Conservation (phyloP, 2,797 vertebrate species). For the Muraenolepis orangiensis region DNA sequence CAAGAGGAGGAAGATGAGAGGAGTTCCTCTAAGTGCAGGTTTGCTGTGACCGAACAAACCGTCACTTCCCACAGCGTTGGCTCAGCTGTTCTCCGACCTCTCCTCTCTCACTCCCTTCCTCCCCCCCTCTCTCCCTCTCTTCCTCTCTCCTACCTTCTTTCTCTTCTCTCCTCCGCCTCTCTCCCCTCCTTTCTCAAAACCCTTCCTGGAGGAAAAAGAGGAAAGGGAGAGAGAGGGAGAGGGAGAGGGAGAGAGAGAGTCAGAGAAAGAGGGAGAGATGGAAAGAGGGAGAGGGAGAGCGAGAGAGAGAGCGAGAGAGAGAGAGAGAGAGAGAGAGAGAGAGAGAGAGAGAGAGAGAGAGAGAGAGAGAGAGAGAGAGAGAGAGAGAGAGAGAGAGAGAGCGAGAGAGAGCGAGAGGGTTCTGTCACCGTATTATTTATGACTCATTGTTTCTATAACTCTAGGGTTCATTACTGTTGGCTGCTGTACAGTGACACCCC, state of each 20-base stretch:
- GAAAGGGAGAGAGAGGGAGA: background rate
- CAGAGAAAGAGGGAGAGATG: slow-evolving; percentile 3
- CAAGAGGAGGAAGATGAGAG: slow-evolving; percentile 59
- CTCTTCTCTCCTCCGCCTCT: background rate
- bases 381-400: background rate
- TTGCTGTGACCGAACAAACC: slow-evolving; percentile 55
- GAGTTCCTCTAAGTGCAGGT: slow-evolving; percentile 39
- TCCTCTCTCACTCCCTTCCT: slow-evolving; percentile 17
- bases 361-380: background rate
- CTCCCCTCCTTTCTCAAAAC: background rate
- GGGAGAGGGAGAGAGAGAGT: background rate
- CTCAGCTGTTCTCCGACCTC: slow-evolving; percentile 26
- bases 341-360: slow-evolving; percentile 1
- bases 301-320: background rate
- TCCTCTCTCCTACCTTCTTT: slow-evolving; percentile 37
- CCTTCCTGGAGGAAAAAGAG: background rate
- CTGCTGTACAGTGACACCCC: background rate
- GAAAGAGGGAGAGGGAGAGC: background rate
- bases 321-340: slow-evolving; percentile 3
- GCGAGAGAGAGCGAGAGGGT: background rate
- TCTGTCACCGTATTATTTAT: background rate
- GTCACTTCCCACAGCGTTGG: slow-evolving; percentile 49
- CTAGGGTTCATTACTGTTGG: background rate
- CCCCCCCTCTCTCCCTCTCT: slow-evolving; percentile 15
- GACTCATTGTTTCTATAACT: background rate